Percentiles rank a stretch among this genome's conserved stretches.
phyloP scores from a whole-genome alignment of 2,888 invertebrate genomes.

The Nemotelus pantherinus region DNA sequence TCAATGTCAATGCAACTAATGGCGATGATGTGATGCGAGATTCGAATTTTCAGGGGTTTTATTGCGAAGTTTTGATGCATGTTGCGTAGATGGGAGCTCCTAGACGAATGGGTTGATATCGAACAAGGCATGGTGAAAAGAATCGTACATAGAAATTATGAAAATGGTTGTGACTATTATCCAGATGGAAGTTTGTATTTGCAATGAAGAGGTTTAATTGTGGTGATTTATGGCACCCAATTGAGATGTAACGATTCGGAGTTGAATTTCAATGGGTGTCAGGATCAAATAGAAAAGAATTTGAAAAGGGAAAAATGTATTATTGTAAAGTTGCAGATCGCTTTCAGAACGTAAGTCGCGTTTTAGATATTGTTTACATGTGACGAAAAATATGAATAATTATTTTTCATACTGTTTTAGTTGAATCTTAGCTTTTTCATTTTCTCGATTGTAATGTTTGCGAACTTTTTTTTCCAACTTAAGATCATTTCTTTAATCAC shows the following conservation, averaged over 20 bases:
- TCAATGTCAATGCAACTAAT: conserved; percentile 23
- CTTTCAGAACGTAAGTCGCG: too few species aligned
- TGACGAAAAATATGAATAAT: too few species aligned
- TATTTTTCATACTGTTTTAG: too few species aligned
- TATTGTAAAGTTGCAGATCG: too few species aligned
- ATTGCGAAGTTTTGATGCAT: conserved; percentile 24
- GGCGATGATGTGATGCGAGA: conserved; percentile 19
- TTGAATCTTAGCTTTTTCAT: too few species aligned
- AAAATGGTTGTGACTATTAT: conserved; percentile 30
- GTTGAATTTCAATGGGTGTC: conserved; percentile 12
- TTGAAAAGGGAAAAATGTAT: too few species aligned
- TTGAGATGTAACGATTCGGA: conserved; percentile 41
- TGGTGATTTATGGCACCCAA: conserved; percentile 40
- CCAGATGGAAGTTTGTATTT: conserved; percentile 27
- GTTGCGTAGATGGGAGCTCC: not conserved
- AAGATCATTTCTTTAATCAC: too few species aligned
- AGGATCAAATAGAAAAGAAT: not conserved
- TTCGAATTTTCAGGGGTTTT: conserved; percentile 37
- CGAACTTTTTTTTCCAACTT: too few species aligned
- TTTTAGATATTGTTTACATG: too few species aligned
- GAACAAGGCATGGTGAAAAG: not conserved
- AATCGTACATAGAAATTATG: conserved; percentile 27
- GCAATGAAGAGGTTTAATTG: conserved; percentile 30
- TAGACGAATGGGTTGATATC: not conserved
- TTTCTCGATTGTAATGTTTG: too few species aligned